These are phyloP conservation scores for Patella caerulea DNA, from an alignment of 2,888 invertebrate genomes.

Conservation along the genomic window DNA sequence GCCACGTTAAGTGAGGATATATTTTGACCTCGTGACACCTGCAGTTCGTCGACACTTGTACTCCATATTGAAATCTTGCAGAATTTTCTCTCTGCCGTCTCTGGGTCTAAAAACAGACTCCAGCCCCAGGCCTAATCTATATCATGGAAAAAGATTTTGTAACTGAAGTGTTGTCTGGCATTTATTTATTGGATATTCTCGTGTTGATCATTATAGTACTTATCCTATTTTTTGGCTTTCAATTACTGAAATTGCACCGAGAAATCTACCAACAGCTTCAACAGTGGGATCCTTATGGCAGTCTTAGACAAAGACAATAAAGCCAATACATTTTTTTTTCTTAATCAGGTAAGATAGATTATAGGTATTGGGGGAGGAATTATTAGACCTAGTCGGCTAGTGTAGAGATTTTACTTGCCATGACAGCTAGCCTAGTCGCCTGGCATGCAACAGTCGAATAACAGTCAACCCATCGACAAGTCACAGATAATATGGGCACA, in stretches of 20 bases:
- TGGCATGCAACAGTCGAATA: too few species aligned
- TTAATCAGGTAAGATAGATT: background rate
- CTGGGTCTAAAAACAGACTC: too few species aligned
- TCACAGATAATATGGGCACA: too few species aligned
- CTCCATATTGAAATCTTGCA: background rate
- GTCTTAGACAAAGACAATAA: background rate
- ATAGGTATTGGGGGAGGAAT: background rate
- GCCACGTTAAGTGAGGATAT: too few species aligned
- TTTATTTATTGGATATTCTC: background rate
- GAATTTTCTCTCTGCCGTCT: background rate
- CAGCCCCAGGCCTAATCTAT: background rate
- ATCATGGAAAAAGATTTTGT: background rate
- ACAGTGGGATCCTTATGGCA: background rate
- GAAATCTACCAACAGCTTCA: background rate
- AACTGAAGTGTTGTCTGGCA: background rate
- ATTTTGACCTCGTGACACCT: too few species aligned
- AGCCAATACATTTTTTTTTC: background rate
- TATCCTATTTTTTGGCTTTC: background rate
- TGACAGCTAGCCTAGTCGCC: background rate
- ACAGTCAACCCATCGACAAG: too few species aligned
- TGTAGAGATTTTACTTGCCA: background rate
- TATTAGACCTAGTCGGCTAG: background rate
- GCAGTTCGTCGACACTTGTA: background rate
- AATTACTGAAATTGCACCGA: background rate
- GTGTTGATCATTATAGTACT: background rate